Percentiles rank a stretch among this genome's conserved stretches.
phyloP scores from a whole-genome alignment of 2,888 invertebrate genomes.

The Dusona sp. region DNA sequence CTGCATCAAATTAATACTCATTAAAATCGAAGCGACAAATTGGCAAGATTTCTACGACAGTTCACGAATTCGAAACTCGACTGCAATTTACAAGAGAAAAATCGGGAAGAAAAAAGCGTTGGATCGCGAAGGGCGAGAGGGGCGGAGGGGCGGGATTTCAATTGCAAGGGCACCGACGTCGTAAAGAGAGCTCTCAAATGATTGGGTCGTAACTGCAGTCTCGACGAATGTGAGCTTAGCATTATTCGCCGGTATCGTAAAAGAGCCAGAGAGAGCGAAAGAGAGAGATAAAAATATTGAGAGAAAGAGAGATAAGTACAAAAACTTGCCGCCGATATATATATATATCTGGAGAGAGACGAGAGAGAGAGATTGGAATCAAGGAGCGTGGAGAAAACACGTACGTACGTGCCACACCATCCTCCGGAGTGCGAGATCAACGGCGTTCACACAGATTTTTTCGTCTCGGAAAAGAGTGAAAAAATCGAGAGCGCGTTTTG shows the following conservation, averaged over 20 bases:
- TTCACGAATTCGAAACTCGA: not conserved
- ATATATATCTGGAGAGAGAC: slow-evolving; percentile 20
- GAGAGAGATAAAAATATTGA: slow-evolving; percentile 8
- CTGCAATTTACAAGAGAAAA: slow-evolving; percentile 20
- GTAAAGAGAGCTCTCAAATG: slow-evolving; percentile 7
- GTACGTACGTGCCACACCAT: slow-evolving; percentile 30
- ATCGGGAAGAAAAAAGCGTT: not conserved
- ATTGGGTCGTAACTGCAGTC: slow-evolving; percentile 43
- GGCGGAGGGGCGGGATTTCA: slow-evolving; percentile 13
- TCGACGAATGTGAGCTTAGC: slow-evolving; percentile 21
- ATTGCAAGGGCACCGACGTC: slow-evolving; percentile 31
- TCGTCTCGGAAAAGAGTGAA: slow-evolving; percentile 33
- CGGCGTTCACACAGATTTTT: slow-evolving; percentile 29
- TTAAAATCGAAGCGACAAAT: not conserved
- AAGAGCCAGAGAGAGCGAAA: not conserved
- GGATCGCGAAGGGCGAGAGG: not conserved
- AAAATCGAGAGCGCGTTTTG: slow-evolving; percentile 13
- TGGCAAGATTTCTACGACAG: not conserved
- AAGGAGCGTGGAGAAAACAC: slow-evolving; percentile 33
- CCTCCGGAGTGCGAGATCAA: slow-evolving; percentile 20
- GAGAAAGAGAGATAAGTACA: slow-evolving; percentile 4
- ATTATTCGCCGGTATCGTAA: slow-evolving; percentile 38
- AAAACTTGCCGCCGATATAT: slow-evolving; percentile 1
- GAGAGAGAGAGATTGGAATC: slow-evolving; percentile 26
- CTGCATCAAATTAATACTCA: not conserved